Conservation (phyloP, 1,140 invertebrate genomes). For the Drosophila pectinifera region DNA sequence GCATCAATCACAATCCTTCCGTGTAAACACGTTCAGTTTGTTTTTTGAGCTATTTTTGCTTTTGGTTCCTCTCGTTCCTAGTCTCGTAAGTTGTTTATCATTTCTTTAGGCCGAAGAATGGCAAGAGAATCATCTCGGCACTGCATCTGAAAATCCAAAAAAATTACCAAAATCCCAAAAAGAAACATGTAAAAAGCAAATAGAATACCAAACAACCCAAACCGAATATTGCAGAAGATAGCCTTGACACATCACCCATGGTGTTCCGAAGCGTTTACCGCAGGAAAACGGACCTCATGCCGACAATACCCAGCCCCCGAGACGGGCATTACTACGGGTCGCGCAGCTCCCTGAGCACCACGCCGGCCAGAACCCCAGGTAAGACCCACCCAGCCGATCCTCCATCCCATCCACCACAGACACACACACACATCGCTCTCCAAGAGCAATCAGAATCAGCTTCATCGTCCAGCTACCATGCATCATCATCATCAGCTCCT, state of each 20-base stretch:
- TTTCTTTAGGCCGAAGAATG: slow-evolving; percentile 37
- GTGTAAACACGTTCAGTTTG: slow-evolving; percentile 34
- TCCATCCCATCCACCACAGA: slow-evolving; percentile 12
- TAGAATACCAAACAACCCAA: slow-evolving; percentile 34
- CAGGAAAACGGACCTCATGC: slow-evolving; percentile 94
- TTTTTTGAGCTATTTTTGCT: slow-evolving; percentile 34
- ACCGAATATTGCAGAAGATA: slow-evolving; percentile 84
- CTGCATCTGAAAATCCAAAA: slow-evolving; percentile 36
- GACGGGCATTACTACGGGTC: slow-evolving; percentile 86
- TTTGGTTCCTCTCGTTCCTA: slow-evolving; percentile 50
- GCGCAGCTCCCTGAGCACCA: slow-evolving; percentile 86
- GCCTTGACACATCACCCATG: slow-evolving; percentile 86
- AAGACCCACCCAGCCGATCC: slow-evolving; percentile 53
- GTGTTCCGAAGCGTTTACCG: slow-evolving; percentile 89
- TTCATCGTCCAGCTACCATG: slow-evolving; percentile 46
- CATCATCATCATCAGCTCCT: slow-evolving; percentile 32
- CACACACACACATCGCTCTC: slow-evolving; percentile 1
- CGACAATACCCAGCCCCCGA: slow-evolving; percentile 92
- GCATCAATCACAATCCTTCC: too few species aligned
- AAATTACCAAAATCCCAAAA: slow-evolving; percentile 28
- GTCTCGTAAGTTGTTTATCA: slow-evolving; percentile 45
- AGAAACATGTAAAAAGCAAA: slow-evolving; percentile 24
- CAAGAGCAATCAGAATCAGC: slow-evolving; percentile 34
- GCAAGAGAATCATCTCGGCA: slow-evolving; percentile 31
- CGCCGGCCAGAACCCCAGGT: slow-evolving; percentile 90